These are phyloP conservation scores for Microdon myrmicae DNA, from an alignment of 2,888 invertebrate genomes.

Conservation along the genomic window DNA sequence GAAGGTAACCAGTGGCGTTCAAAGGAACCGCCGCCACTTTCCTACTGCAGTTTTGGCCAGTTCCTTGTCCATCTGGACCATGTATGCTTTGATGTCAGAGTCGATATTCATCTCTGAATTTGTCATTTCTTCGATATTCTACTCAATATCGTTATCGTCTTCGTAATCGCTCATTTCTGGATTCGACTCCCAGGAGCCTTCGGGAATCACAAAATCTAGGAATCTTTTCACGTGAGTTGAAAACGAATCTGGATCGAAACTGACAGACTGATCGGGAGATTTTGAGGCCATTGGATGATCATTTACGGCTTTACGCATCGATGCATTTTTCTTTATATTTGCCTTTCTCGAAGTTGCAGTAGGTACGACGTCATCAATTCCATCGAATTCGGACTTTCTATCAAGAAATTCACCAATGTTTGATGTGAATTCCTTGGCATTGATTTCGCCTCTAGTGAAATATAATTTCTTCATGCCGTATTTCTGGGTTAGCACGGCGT, in stretches of 20 bases:
- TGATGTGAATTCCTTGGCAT: constrained; percentile 70
- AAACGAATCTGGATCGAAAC: constrained; percentile 72
- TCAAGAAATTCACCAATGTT: constrained; percentile 75
- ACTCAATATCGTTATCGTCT: constrained; percentile 71
- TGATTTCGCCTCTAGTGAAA: constrained; percentile 69
- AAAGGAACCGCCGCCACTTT: no score
- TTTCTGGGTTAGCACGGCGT: constrained; percentile 78
- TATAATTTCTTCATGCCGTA: constrained; percentile 73
- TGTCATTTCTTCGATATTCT: constrained; percentile 64
- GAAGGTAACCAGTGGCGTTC: no score
- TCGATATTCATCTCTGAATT: constrained; percentile 64
- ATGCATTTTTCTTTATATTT: constrained; percentile 66
- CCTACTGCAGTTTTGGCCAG: constrained; percentile 75
- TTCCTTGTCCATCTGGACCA: constrained; percentile 83
- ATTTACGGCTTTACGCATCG: constrained; percentile 64
- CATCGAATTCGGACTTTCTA: constrained; percentile 78
- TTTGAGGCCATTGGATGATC: constrained; percentile 60
- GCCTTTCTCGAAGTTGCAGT: constrained; percentile 63
- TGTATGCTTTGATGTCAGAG: constrained; percentile 74
- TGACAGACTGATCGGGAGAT: constrained; percentile 37
- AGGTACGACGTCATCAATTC: constrained; percentile 69
- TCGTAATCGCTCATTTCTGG: constrained; percentile 82
- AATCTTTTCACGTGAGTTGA: constrained; percentile 85
- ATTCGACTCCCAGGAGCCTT: constrained; percentile 77
- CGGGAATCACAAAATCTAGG: constrained; percentile 84